Base-by-base conservation (phyloP, 1,140 invertebrate genomes). In the Anastrepha obliqua region DNA sequence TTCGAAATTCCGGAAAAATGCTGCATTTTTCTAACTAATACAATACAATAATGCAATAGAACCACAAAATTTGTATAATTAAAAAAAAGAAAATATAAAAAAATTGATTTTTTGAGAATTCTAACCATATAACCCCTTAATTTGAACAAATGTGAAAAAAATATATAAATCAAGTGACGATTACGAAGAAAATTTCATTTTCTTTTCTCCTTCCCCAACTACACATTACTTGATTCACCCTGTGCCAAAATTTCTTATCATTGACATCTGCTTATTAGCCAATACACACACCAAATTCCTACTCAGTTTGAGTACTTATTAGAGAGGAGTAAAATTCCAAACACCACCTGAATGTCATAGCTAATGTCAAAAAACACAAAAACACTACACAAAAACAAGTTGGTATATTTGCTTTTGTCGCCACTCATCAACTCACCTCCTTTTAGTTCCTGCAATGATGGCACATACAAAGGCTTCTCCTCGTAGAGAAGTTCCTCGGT, bases 401-500 rank as follows among this genome's bases (percentile, higher is more conserved):
- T 47, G 15, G 42, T 4, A 7, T n/a, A 17, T 15, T n/a, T 47
- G 11, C 67, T 47, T 6, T 74, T 15, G 39, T 39, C 1, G 67
- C 9, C 29, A 59, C 4, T 47, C 6, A 15, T 9, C 29, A 74
- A 64, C 85, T 94, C 91, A 95, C 95, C 93, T 89, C 91, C 90
- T 90, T 93, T 92, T 85, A 95, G 86, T 93, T 95, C 95, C 29
- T 94, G 90, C 62, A 95, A 89, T 39, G 93, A 65, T 67, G 95
- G 95, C 88, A 93, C 90, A 90, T 94, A 89, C 51, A 95, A 91
- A 17, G 89, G 60, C 90, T 92, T 94, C 89, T 94, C 91, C 88
- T 90, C 90, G 67, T 94, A 93, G 81, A 92, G 90, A 58, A 95
- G 87, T 86, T 90, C 89, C 59, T 90, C 90, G 6, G 90, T 91